These are phyloP conservation scores for Hyppa rectilinea DNA, from an alignment of 2,888 invertebrate species.

Conservation along the genomic window DNA sequence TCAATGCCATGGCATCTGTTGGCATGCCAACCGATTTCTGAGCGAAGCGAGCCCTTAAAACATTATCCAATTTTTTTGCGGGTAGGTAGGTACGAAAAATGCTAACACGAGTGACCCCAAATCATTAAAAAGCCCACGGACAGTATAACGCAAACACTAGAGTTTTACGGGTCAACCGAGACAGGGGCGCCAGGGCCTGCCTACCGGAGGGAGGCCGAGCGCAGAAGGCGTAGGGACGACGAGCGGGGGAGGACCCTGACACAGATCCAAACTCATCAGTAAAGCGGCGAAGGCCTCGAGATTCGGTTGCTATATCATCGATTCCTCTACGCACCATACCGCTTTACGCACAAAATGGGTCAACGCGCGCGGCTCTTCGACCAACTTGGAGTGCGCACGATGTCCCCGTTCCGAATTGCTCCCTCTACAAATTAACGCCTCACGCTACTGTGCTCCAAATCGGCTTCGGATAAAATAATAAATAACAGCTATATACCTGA, in stretches of 20 bases:
- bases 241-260: conserved; percentile 88
- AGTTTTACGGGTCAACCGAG: conserved; percentile 87
- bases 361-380: conserved; percentile 81
- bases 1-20: conserved; percentile 9
- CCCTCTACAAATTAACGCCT: conserved; percentile 85
- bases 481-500: conserved; percentile 61
- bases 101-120: conserved; percentile 73
- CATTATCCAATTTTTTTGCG: conserved; percentile 34
- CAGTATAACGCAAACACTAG: conserved; percentile 84
- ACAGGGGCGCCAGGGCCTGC: conserved; percentile 72
- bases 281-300: conserved; percentile 86
- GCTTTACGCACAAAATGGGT: conserved; percentile 88
- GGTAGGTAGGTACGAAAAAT: conserved; percentile 54
- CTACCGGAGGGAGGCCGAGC: conserved; percentile 77
- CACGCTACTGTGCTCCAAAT: conserved; percentile 77
- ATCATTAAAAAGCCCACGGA: conserved; percentile 80
- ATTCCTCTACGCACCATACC: conserved; percentile 84
- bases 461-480: conserved; percentile 73
- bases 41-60: conserved; percentile 2
- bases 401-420: conserved; percentile 87
- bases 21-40: neutral
- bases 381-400: conserved; percentile 79
- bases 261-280: conserved; percentile 89
- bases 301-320: conserved; percentile 88
- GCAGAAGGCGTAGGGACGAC: conserved; percentile 83